Conservation (phyloP, 2,888 invertebrate genomes). For the Cordilura impudica region DNA sequence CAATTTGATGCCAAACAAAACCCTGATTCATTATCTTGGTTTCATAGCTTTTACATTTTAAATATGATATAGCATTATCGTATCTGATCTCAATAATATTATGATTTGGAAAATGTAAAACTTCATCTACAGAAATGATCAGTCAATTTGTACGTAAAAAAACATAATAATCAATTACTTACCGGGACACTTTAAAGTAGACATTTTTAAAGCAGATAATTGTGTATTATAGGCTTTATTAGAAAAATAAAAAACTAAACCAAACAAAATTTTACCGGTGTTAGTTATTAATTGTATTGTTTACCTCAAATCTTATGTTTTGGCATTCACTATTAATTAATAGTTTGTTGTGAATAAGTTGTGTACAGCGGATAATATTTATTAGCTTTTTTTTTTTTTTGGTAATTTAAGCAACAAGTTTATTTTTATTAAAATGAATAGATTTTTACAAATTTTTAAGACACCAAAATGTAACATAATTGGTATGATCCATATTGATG, state of each 20-base stretch:
- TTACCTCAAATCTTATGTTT: slow-evolving; percentile 5
- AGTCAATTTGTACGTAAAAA: background rate
- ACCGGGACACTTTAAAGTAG: slow-evolving; percentile 48
- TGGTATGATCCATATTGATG: slow-evolving; percentile 85
- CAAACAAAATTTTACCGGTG: background rate
- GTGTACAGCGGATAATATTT: background rate
- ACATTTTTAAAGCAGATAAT: slow-evolving; percentile 25
- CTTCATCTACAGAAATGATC: slow-evolving; percentile 61
- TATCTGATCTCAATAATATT: slow-evolving; percentile 69
- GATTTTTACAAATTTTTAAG: slow-evolving; percentile 78
- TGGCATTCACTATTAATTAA: background rate
- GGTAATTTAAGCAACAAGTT: background rate
- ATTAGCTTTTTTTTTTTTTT: background rate
- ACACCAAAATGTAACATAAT: slow-evolving; percentile 80
- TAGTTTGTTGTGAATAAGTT: background rate
- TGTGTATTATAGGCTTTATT: background rate
- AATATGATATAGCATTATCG: slow-evolving; percentile 64
- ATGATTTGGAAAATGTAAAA: slow-evolving; percentile 65
- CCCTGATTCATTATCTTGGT: slow-evolving; percentile 65
- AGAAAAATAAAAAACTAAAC: background rate
- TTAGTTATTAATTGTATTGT: slow-evolving; percentile 6
- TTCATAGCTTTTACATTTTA: slow-evolving; percentile 68
- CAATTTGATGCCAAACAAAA: slow-evolving; percentile 72
- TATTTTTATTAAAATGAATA: slow-evolving; percentile 73
- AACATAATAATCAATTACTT: too few species aligned